Conservation (phyloP, 2,113 vertebrate genomes). For the Apteryx owenii region DNA sequence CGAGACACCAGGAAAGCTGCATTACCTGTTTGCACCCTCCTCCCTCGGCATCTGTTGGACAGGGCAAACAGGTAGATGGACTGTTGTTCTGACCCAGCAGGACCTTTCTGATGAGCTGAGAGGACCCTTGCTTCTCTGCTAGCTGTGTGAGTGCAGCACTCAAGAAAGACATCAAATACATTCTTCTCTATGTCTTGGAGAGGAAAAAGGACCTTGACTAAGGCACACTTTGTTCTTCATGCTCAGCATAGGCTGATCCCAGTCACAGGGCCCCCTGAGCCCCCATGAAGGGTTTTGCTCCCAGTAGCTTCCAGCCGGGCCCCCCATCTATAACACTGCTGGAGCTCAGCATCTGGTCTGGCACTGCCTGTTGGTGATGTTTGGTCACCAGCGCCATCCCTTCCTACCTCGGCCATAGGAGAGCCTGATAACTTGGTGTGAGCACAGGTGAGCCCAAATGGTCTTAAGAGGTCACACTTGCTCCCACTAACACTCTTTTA, state of each 20-base stretch:
- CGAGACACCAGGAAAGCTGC: too few relatives aligned
- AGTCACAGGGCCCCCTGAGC: accelerated
- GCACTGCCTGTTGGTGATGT: not conserved
- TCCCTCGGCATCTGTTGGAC: not conserved
- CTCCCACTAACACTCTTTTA: not conserved
- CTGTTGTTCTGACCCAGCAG: too few relatives aligned
- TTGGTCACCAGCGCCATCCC: not conserved
- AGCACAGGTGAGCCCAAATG: not conserved
- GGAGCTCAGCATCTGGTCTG: not conserved
- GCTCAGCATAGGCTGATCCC: not conserved
- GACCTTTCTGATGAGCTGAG: too few relatives aligned
- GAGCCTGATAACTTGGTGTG: not conserved
- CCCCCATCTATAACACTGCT: accelerated
- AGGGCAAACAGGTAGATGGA: too few relatives aligned
- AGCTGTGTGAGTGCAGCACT: not conserved
- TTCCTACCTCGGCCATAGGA: not conserved
- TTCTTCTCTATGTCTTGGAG: not conserved
- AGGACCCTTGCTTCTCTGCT: too few relatives aligned
- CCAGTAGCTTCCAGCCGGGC: not conserved
- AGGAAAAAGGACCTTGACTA: not conserved
- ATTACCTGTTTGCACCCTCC: not conserved
- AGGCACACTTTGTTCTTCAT: not conserved
- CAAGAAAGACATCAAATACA: not conserved
- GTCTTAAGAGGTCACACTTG: not conserved
- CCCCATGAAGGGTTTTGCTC: not conserved